A percentile compares a stretch with the other conserved stretches of the same genome.
Conservation (phyloP, 2,113 vertebrate genomes). For the Chaenocephalus aceratus region DNA sequence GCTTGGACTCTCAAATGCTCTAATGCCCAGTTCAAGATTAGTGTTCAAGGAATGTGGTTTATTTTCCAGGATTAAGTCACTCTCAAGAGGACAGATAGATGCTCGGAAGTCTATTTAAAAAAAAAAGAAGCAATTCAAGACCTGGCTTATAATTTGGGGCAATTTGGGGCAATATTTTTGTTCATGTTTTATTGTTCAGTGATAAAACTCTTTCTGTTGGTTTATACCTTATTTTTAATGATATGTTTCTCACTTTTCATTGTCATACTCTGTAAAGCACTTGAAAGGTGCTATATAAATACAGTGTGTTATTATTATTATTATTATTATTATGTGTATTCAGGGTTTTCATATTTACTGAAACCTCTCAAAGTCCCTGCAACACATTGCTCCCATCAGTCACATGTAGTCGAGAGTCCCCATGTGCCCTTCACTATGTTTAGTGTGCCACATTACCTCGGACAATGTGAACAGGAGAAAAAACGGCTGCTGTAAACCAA, state of each 20-base stretch:
- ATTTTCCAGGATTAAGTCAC: background rate
- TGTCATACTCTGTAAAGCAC: too few species aligned
- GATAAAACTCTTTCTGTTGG: too few species aligned
- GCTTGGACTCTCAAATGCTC: background rate
- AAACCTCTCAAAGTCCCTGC: conserved; percentile 6
- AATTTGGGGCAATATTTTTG: too few species aligned
- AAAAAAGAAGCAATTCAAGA: too few species aligned
- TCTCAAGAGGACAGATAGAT: conserved; percentile 10
- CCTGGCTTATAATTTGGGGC: too few species aligned
- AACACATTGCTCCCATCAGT: too few species aligned
- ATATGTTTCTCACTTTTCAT: too few species aligned
- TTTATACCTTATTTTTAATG: too few species aligned
- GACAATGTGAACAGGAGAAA: background rate
- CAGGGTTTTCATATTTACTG: conserved; percentile 19
- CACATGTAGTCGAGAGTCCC: background rate
- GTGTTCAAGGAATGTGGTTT: conserved; percentile 6
- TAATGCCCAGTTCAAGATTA: conserved; percentile 11
- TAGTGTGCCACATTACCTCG: conserved; percentile 1
- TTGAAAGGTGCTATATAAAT: too few species aligned
- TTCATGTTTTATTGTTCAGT: too few species aligned
- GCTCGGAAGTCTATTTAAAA: conserved; percentile 17
- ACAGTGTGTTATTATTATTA: too few species aligned
- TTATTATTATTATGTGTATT: too few species aligned
- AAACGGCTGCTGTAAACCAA: background rate
- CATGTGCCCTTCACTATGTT: background rate